phyloP scores from a whole-genome alignment of 2,888 invertebrate species.

The Hyles lineata region DNA sequence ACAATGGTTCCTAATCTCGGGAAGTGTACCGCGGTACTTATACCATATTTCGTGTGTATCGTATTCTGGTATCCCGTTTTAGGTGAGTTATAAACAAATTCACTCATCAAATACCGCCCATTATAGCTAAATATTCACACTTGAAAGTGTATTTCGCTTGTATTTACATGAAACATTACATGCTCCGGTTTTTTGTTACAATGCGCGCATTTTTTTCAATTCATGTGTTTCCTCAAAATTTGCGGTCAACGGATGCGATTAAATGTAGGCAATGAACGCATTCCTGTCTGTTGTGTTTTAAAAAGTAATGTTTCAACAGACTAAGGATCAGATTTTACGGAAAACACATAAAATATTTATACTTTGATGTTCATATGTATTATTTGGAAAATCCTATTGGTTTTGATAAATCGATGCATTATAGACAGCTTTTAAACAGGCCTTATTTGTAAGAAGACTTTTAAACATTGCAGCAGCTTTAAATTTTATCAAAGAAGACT shows the following conservation, averaged over 20 bases:
- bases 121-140: not conserved
- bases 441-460: not conserved
- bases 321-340: not conserved
- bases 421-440: not conserved
- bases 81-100: constrained; percentile 65
- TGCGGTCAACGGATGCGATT: constrained; percentile 42
- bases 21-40: constrained; percentile 72
- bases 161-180: constrained; percentile 29
- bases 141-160: constrained; percentile 2
- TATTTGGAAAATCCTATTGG: constrained; percentile 14
- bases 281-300: constrained; percentile 40
- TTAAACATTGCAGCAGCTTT: no score
- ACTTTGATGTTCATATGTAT: not conserved
- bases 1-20: constrained; percentile 75
- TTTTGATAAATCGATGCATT: not conserved
- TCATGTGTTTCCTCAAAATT: constrained; percentile 54
- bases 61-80: constrained; percentile 71
- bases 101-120: constrained; percentile 33
- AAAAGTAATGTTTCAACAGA: not conserved
- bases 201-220: constrained; percentile 56
- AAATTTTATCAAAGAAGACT: no score
- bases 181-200: constrained; percentile 23
- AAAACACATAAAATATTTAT: not conserved
- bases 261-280: constrained; percentile 42
- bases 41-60: constrained; percentile 77